Evolutionary conservation across 37 sponge, comb jelly and placozoan species (phyloP).

Genomic region (Mnemiopsis leidyi): DNA sequence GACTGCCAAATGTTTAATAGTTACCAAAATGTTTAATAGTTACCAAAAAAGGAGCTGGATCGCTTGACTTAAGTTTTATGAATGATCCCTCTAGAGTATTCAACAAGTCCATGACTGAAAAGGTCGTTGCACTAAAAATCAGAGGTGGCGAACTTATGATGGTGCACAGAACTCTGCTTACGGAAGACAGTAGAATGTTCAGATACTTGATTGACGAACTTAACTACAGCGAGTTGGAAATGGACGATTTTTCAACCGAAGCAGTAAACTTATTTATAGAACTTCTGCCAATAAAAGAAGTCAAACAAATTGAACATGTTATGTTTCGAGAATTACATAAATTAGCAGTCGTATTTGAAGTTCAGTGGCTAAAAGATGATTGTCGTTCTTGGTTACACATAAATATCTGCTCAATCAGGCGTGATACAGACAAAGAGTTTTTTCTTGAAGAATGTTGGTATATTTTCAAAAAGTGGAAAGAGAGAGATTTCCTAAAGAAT

Average conservation of each 20-base stretch:
- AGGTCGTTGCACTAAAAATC: not conserved
- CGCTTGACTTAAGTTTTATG: no score
- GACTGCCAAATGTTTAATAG: no score
- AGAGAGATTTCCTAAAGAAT: not conserved
- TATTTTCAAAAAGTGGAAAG: not conserved
- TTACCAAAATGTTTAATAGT: no score
- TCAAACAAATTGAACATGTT: not conserved
- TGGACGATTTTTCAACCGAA: not conserved
- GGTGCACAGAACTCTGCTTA: not conserved
- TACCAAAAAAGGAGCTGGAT: no score
- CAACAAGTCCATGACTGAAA: not conserved
- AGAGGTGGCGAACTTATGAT: not conserved
- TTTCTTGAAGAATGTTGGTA: not conserved
- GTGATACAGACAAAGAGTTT: not conserved
- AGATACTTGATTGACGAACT: not conserved
- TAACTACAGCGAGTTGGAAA: not conserved
- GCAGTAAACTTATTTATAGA: not conserved
- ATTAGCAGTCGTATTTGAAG: not conserved
- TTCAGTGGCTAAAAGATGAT: not conserved
- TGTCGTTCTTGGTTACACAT: not conserved
- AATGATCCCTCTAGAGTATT: no score
- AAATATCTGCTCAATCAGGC: not conserved
- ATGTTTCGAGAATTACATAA: not conserved
- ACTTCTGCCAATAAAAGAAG: not conserved
- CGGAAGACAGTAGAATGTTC: not conserved